phyloP scores from a whole-genome alignment of 2,888 invertebrate species.

The Strigamia crassipes region DNA sequence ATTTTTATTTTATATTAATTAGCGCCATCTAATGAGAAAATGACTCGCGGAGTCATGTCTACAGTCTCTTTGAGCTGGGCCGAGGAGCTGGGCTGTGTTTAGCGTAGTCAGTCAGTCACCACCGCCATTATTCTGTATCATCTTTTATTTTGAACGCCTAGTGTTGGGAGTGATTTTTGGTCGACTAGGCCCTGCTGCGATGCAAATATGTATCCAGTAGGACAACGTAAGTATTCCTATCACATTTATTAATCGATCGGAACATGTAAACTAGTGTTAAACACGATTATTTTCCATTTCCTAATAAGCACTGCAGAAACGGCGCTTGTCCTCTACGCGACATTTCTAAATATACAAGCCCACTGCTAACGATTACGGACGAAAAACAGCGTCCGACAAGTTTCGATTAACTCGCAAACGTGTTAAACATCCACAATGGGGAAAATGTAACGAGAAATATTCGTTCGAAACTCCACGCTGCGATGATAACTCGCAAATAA shows the following conservation, averaged over 20 bases:
- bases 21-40: no score
- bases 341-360: not conserved
- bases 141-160: not conserved
- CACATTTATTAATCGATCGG: not conserved
- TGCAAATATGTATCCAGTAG: slow-evolving; percentile 68
- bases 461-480: no score
- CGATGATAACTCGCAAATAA: not conserved
- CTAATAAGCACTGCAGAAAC: slow-evolving; percentile 6
- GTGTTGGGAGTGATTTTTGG: slow-evolving; percentile 1
- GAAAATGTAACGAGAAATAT: no score
- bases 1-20: no score
- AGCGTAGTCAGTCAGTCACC: not conserved
- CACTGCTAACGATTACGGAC: no score
- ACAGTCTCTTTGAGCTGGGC: not conserved
- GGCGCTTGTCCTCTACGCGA: slow-evolving; percentile 3
- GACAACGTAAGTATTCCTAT: slow-evolving; percentile 67
- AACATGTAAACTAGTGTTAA: no score
- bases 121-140: not conserved
- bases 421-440: no score
- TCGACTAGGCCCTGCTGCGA: slow-evolving; percentile 36
- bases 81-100: no score
- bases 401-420: no score
- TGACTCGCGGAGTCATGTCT: no score
- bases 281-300: not conserved
- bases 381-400: no score